These are phyloP conservation scores for Myotis yumanensis DNA, from an alignment of 2,113 vertebrate genomes.

Conservation along the genomic window DNA sequence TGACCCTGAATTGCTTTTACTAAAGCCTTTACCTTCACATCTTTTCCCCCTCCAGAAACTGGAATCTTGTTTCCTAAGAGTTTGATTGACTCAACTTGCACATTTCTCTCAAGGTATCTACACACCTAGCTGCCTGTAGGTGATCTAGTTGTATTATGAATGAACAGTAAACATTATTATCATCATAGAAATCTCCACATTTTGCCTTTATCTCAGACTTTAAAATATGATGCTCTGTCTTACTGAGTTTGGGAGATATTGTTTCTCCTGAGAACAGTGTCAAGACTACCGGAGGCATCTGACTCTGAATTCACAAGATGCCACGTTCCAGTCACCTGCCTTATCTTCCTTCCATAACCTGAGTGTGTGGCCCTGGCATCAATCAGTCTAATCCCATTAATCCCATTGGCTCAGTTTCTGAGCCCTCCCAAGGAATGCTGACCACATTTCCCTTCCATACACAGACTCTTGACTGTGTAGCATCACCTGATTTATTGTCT, in stretches of 20 bases:
- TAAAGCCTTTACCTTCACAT: background rate
- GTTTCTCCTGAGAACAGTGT: background rate
- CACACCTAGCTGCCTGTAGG: background rate
- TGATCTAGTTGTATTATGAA: constrained; percentile 70
- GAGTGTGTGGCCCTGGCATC: background rate
- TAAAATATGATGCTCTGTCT: background rate
- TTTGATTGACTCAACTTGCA: background rate
- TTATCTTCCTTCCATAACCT: background rate
- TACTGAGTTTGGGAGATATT: background rate
- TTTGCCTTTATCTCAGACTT: background rate
- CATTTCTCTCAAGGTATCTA: background rate
- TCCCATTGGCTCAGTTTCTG: too few relatives aligned
- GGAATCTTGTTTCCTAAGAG: background rate
- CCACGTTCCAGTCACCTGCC: background rate
- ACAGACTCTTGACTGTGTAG: background rate
- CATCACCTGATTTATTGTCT: background rate
- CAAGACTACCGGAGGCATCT: background rate
- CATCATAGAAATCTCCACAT: background rate
- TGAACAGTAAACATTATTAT: constrained; percentile 77
- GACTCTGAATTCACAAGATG: background rate
- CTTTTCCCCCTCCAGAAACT: background rate
- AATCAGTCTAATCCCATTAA: too few relatives aligned
- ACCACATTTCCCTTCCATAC: background rate
- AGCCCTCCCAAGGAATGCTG: background rate
- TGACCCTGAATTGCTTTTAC: background rate